phyloP scores from a whole-genome alignment of 2,888 invertebrate genomes.

The Erebia epiphron region DNA sequence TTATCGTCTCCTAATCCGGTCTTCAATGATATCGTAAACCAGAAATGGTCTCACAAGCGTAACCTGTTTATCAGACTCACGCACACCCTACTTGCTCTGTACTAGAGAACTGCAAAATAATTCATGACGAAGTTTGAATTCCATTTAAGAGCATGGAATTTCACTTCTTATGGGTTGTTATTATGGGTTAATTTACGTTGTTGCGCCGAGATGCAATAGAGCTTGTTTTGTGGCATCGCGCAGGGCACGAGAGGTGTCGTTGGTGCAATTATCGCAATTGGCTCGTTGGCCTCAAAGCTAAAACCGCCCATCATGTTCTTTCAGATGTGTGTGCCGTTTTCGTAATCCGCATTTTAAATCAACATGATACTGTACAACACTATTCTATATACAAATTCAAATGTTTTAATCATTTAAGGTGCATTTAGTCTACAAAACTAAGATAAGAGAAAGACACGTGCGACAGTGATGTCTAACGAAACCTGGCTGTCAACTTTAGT shows the following conservation, averaged over 20 bases:
- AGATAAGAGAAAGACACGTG: slow-evolving; percentile 8
- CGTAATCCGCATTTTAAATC: slow-evolving; percentile 33
- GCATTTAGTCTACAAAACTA: slow-evolving; percentile 4
- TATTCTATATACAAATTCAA: background rate
- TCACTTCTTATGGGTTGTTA: slow-evolving; percentile 20
- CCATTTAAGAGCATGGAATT: slow-evolving; percentile 17
- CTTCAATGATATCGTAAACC: slow-evolving; percentile 75
- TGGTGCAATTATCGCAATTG: slow-evolving; percentile 80
- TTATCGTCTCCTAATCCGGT: slow-evolving; percentile 80
- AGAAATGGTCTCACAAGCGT: slow-evolving; percentile 74
- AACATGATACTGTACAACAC: slow-evolving; percentile 17
- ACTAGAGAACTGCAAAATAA: slow-evolving; percentile 66
- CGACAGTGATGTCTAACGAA: slow-evolving; percentile 8
- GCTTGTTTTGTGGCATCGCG: slow-evolving; percentile 63
- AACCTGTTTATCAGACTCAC: slow-evolving; percentile 73
- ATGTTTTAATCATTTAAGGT: slow-evolving; percentile 20
- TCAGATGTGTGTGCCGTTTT: slow-evolving; percentile 45
- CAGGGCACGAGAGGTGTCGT: slow-evolving; percentile 78
- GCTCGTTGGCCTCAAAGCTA: slow-evolving; percentile 73
- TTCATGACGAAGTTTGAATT: slow-evolving; percentile 34
- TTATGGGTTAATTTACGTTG: slow-evolving; percentile 54
- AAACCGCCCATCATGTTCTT: slow-evolving; percentile 73
- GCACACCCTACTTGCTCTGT: slow-evolving; percentile 60
- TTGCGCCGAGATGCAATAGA: slow-evolving; percentile 48
- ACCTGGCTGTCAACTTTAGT: background rate